These are phyloP conservation scores for Oryzias dopingdopingensis DNA, from an alignment of 2,797 vertebrate species.

Conservation along the genomic window DNA sequence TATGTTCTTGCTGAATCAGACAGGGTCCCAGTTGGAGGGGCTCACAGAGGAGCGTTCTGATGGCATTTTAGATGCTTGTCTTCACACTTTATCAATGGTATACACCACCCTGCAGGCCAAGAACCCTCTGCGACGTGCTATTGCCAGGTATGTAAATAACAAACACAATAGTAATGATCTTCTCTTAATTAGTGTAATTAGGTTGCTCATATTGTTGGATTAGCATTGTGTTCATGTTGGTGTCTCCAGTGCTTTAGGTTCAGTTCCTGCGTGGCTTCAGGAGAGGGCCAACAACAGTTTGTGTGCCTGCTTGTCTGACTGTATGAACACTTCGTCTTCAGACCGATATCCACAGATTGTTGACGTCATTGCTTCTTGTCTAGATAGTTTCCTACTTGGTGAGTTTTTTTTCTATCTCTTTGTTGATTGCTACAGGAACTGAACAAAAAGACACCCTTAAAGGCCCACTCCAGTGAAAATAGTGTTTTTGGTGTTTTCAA, in stretches of 20 bases:
- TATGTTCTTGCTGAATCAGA: constrained; percentile 61
- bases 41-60: constrained; percentile 56
- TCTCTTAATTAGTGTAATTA: no score
- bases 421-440: neutral
- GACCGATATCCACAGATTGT: constrained; percentile 76
- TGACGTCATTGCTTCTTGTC: constrained; percentile 83
- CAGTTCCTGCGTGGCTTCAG: constrained; percentile 77
- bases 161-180: neutral
- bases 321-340: constrained; percentile 70
- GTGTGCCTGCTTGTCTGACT: constrained; percentile 75
- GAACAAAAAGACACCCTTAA: no score
- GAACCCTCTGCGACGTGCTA: constrained; percentile 88
- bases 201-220: neutral
- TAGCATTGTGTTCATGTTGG: neutral
- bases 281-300: constrained; percentile 69
- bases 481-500: no score
- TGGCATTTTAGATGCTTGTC: constrained; percentile 75
- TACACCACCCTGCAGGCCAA: constrained; percentile 83
- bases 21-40: constrained; percentile 78
- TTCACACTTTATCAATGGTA: constrained; percentile 79
- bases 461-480: no score
- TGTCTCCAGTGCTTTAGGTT: constrained; percentile 78
- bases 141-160: constrained; percentile 81
- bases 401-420: constrained; percentile 11
- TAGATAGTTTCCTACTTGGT: constrained; percentile 88